Evolutionary conservation across 2,888 invertebrate species (phyloP), one percentile per base, ranked within the genome.

Genomic region (Eulithis prunata): DNA sequence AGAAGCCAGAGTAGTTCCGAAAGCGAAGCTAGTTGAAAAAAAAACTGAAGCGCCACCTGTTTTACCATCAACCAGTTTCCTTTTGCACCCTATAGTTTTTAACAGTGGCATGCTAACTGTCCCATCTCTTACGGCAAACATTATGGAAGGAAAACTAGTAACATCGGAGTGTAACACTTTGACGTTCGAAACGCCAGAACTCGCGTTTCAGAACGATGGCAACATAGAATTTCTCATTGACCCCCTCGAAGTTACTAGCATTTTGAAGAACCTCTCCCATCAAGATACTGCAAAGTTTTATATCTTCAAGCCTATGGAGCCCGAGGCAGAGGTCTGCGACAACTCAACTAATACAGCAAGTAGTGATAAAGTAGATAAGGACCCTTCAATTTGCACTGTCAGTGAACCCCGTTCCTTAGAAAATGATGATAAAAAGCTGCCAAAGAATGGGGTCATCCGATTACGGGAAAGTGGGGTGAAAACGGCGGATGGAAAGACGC

Each of bases 81-180:
- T 73, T 0, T 52, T 76, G 0, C 74, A 75, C 36, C 76, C 73
- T 0, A 61, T 76, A 4, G 28, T 72, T 0, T 14, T 62, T 0
- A 54, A 54, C 0, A 55, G 57, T 12, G 67, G 64, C 0, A 32
- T 56, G 0, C 1, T 71, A 11, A 61, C 62, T 0, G 69, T 73
- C 0, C 75, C 76, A 0, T 57, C 61, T 0, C 38, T 76, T 0
- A 41, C 58, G 2, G 64, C 68, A 0, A 62, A 58, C 10, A 62
- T 69, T 0, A 6, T 68, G 0, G 49, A 68, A 21, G 71, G 64
- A 0, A 36, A 65, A 21, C 52, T 70, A 0, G 21, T 74, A 0
- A 57, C 56, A 0, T 11, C 51, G 0, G 28, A 55, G 0, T 3
- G 8, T 6, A 51, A 59, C 8, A 45, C 38, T 8, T 21, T 0